Evolutionary conservation across 30 jellyfish, hydroid and myxozoan species (phyloP), one percentile per base, ranked within the genome.

Genomic region (Morbakka virulenta): DNA sequence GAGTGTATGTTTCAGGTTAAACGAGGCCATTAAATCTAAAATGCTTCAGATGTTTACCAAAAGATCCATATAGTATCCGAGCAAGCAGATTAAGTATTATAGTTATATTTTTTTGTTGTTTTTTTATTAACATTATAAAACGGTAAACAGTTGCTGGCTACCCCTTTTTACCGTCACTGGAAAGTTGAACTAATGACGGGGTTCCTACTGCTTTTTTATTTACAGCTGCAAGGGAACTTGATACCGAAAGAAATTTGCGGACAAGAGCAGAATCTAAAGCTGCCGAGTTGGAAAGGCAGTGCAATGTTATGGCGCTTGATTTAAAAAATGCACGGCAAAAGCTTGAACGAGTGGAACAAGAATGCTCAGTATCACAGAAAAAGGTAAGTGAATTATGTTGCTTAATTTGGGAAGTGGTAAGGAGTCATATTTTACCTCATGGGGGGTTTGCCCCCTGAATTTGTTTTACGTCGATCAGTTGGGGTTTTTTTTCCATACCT

Each of bases 261-360:
- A 77, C 92, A 26, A 76, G 82, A 35, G 95, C 95, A 4, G 99
- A 92, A 52, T 87, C 95, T 50, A 92, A 85, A 64, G 96, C 99
- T 17, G 96, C 99, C 14, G 95, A 92, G 12, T 63, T 92, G 72
- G 99, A 92, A 65, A 80, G 99, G 47, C 96, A 85, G 79, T 52
- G 86, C 52, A 77, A 89, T 22, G 99, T 77, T 26, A 83, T 87
- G 35, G 72, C 35, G 52, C 62, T 92, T 77, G 99, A 92, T 63
- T 41, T 92, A 71, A 92, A 92, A 64, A 92, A 92, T 52, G 89
- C 63, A 41, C 74, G 86, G 50, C 99, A 92, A 53, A 92, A 92
- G 52, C 75, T 83, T 14, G 24, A 67, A 23, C 85, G 99, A 17
- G 50, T 80, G 29, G 99, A 86, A 68, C 86, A 92, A 61, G 95